phyloP scores from a whole-genome alignment of 2,888 invertebrate species.

The Pseudanteris insignis region DNA sequence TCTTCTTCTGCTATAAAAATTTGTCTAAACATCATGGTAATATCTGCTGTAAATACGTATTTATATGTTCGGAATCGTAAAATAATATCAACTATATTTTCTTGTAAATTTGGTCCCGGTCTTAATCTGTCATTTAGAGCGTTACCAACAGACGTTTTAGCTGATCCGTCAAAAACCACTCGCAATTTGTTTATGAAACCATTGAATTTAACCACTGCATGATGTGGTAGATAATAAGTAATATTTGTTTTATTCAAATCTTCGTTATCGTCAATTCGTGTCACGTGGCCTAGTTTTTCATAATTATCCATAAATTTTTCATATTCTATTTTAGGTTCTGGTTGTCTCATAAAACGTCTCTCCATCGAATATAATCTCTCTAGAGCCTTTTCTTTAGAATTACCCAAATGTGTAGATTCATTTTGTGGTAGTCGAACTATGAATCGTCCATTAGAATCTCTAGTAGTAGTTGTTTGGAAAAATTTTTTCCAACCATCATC shows the following conservation, averaged over 20 bases:
- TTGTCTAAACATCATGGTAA: too few species aligned
- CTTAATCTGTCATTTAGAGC: slow-evolving; percentile 49
- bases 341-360: slow-evolving; percentile 11
- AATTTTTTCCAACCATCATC: slow-evolving; percentile 22
- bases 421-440: slow-evolving; percentile 28
- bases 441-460: slow-evolving; percentile 20
- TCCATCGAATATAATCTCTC: slow-evolving; percentile 21
- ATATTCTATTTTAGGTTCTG: slow-evolving; percentile 20
- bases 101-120: slow-evolving; percentile 50
- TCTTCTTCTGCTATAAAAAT: too few species aligned
- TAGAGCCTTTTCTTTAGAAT: slow-evolving; percentile 20
- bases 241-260: background rate
- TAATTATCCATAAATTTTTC: slow-evolving; percentile 14
- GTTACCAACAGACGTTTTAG: slow-evolving; percentile 43
- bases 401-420: slow-evolving; percentile 11
- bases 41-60: too few species aligned
- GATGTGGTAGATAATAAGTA: slow-evolving; percentile 53
- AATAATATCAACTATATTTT: too few species aligned
- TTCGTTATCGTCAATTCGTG: background rate
- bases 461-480: background rate
- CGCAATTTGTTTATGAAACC: slow-evolving; percentile 51
- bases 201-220: slow-evolving; percentile 45
- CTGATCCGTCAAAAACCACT: slow-evolving; percentile 54
- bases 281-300: slow-evolving; percentile 1
- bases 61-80: too few species aligned